Evolutionary conservation across 2,113 vertebrate genomes (phyloP), one percentile per base, ranked within the genome.

Genomic region (Pelobates fuscus): DNA sequence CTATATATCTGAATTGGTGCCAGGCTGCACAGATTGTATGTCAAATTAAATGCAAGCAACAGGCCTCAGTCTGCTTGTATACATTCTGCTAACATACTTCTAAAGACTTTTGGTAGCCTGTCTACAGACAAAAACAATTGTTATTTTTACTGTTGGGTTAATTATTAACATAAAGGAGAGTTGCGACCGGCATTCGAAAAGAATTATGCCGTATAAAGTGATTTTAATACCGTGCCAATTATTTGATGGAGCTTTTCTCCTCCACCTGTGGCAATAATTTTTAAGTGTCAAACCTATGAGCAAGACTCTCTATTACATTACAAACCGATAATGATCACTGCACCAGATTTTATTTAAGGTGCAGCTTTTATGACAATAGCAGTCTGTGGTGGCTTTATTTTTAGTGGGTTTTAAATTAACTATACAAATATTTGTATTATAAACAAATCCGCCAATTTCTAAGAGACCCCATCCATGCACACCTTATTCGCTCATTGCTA

Each of bases 1-100:
- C 78, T 84, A 86, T 77, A 80, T 43, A 71, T 85, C 81, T 89
- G 87, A 91, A 89, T 78, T 84, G 71, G 69, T 83, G 78, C 82
- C 86, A 89, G 67, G 85, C 89, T 73, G 81, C 85, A 86, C 84
- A 91, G 83, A 84, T 88, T 88, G 82, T 82, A 30, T 89, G 82
- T 89, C 85, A 89, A 81, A 64, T 87, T 82, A 82, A 85, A 77
- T 82, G 86, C 82, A 86, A 81, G 79, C 87, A 85, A 73, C 81
- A 83, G 81, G 80, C 82, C 81, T 85, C 76, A 84, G 78, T 85
- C 79, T 86, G 81, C 80, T 86, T 85, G 80, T 85, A 83, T 79
- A 85, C 68, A 0, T 86, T 87, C 79, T 62, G 83, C 77, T 78
- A 78, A 88, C 67, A 88, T 83, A 85, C 84, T 89, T 86, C 70